Evolutionary conservation across 2,888 invertebrate species (phyloP).

Genomic region (Dinocampus coccinellae): DNA sequence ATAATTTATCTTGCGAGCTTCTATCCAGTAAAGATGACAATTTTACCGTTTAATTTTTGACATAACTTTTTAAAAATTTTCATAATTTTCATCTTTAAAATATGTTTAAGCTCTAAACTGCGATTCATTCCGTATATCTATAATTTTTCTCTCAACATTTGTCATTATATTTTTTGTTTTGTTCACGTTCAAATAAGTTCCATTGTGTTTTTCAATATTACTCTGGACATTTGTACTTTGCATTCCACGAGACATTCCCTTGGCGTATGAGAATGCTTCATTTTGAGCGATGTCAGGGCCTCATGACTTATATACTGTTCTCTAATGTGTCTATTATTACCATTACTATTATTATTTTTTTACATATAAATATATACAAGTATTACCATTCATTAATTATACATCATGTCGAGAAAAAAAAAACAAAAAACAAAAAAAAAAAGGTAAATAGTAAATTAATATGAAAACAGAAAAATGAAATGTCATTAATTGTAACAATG

Average conservation of each 20-base stretch:
- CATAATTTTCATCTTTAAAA: background rate
- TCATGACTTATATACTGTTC: conserved; percentile 33
- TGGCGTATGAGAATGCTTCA: conserved; percentile 20
- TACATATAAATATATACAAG: conserved; percentile 32
- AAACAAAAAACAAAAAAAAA: background rate
- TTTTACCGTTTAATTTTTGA: conserved; percentile 41
- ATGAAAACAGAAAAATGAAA: background rate
- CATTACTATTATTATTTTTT: conserved; percentile 23
- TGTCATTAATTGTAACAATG: background rate
- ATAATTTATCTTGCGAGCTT: conserved; percentile 11
- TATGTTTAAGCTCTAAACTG: background rate
- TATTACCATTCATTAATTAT: conserved; percentile 24
- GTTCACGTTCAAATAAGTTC: background rate
- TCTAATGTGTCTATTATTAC: conserved; percentile 30
- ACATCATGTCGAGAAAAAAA: conserved; percentile 12
- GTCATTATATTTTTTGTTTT: background rate
- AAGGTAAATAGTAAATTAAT: background rate
- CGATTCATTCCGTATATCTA: background rate
- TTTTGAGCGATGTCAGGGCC: conserved; percentile 34
- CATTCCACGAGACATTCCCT: conserved; percentile 34
- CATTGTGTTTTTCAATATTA: background rate
- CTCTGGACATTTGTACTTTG: conserved; percentile 9
- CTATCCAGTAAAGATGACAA: conserved; percentile 9
- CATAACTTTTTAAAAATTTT: conserved; percentile 39
- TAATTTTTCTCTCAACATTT: background rate